A percentile compares a stretch with the other conserved stretches of the same genome.
Evolutionary conservation across 1,140 invertebrate genomes (phyloP).

Genomic region (Ladona fulva): DNA sequence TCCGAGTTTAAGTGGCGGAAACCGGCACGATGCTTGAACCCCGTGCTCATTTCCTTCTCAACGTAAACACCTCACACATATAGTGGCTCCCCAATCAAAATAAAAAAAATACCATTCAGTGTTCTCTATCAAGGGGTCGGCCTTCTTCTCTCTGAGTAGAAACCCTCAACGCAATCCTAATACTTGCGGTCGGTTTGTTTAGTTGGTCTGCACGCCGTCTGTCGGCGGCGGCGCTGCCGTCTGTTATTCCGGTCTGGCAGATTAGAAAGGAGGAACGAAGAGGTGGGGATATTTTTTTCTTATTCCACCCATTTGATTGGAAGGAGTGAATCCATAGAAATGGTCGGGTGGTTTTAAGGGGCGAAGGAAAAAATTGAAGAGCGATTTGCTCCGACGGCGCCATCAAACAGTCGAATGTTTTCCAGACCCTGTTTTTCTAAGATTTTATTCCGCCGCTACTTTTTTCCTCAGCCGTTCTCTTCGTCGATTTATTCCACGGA

Average conservation of each 20-base stretch:
- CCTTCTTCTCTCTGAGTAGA: no score
- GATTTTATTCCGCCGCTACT: no score
- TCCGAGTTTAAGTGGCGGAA: no score
- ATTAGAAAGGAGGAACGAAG: not conserved
- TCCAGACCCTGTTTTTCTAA: not conserved
- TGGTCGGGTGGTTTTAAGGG: not conserved
- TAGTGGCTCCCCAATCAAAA: no score
- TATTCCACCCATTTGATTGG: not conserved
- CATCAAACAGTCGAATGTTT: conserved; percentile 1
- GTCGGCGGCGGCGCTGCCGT: not conserved
- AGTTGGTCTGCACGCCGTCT: no score
- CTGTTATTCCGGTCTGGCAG: not conserved
- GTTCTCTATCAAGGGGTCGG: no score
- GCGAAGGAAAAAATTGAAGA: not conserved
- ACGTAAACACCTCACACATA: no score
- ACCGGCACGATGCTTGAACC: no score
- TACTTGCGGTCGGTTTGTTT: no score
- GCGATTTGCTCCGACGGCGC: not conserved
- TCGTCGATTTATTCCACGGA: not conserved
- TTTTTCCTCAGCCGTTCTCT: not conserved
- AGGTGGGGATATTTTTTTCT: not conserved
- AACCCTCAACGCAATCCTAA: no score
- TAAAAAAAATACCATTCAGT: no score
- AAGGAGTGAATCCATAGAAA: not conserved
- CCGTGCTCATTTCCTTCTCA: no score